Evolutionary conservation across 2,113 vertebrate species (phyloP).

Genomic region (Mus spicilegus): DNA sequence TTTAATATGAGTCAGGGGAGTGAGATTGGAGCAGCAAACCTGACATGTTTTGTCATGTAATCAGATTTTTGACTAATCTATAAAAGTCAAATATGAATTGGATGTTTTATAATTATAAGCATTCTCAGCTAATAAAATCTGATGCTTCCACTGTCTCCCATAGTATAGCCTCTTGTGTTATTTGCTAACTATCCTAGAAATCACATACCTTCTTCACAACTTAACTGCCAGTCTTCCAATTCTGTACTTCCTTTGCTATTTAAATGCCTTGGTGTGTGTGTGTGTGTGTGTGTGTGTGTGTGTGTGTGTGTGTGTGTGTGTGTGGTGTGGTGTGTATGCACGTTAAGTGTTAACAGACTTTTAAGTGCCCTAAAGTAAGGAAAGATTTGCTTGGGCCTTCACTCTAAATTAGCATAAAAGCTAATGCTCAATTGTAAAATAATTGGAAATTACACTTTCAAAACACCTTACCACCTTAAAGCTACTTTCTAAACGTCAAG

Average conservation of each 20-base stretch:
- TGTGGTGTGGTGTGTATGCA: no score
- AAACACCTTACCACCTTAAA: constrained; percentile 52
- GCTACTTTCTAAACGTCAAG: constrained; percentile 37
- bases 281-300: no score
- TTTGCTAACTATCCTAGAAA: constrained; percentile 8
- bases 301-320: no score
- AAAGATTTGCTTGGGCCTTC: constrained; percentile 57
- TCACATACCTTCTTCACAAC: neutral
- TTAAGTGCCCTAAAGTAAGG: constrained; percentile 64
- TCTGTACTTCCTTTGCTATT: neutral
- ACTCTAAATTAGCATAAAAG: constrained; percentile 71
- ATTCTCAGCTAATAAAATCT: constrained; percentile 51
- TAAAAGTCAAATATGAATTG: constrained; percentile 37
- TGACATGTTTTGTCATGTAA: constrained; percentile 5
- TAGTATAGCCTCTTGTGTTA: neutral
- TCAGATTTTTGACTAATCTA: neutral
- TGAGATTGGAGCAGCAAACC: neutral
- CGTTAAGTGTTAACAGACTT: constrained; percentile 52
- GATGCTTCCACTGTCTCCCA: neutral
- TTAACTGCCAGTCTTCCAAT: constrained; percentile 18
- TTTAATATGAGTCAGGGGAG: neutral
- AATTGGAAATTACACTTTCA: constrained; percentile 72
- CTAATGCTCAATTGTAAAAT: constrained; percentile 47
- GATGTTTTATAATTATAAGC: neutral
- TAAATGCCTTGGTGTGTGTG: constrained; percentile 13